A percentile compares a stretch with the other conserved stretches of the same genome.
These are phyloP conservation scores for Leptopilina syphax DNA, from an alignment of 2,888 invertebrate species.

Conservation along the genomic window DNA sequence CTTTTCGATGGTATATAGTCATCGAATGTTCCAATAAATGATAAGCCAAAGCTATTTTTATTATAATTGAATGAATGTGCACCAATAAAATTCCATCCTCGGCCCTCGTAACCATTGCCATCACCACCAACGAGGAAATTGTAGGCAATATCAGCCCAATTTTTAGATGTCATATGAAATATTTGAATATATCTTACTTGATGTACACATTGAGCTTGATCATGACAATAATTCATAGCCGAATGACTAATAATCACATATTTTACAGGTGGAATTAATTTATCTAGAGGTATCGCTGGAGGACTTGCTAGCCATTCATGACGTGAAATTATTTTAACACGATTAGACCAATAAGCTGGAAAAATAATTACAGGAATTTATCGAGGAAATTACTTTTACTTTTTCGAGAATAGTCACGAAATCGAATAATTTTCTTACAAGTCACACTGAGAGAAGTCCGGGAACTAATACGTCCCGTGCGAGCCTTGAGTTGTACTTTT, in stretches of 20 bases:
- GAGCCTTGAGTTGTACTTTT: too few species aligned
- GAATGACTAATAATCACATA: constrained; percentile 72
- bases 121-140: constrained; percentile 90
- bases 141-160: constrained; percentile 82
- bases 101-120: constrained; percentile 85
- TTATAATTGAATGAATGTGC: constrained; percentile 85
- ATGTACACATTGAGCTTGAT: constrained; percentile 62
- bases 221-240: constrained; percentile 70
- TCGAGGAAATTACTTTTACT: too few species aligned
- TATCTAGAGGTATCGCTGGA: constrained; percentile 63
- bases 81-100: constrained; percentile 86
- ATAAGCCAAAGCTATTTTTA: constrained; percentile 83
- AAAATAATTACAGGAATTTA: neutral
- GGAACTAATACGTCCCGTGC: too few species aligned
- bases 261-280: constrained; percentile 66
- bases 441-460: too few species aligned
- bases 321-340: constrained; percentile 78
- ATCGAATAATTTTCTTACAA: too few species aligned
- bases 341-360: constrained; percentile 36
- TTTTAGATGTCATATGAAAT: constrained; percentile 82
- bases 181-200: constrained; percentile 66
- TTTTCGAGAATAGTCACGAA: too few species aligned
- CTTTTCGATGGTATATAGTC: constrained; percentile 66
- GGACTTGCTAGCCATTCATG: constrained; percentile 85
- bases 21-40: constrained; percentile 86